Percentiles rank a stretch among this genome's conserved stretches.
Conservation (phyloP, 1,140 invertebrate species). For the Nebria ingens region DNA sequence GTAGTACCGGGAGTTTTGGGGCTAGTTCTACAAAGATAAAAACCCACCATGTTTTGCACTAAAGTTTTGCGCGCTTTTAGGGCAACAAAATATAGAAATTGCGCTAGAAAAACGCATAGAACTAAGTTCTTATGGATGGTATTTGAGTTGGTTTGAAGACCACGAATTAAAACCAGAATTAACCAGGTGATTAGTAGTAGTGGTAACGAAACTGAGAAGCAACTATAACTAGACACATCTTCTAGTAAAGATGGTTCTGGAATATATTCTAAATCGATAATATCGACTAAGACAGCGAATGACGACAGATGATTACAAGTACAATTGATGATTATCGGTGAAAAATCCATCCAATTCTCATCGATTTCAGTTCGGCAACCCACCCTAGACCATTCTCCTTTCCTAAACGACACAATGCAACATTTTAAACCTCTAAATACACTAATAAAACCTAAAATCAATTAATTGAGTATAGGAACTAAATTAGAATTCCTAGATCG, state of each 20-base stretch:
- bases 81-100: conserved; percentile 78
- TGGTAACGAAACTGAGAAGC: conserved; percentile 73
- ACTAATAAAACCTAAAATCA: too few relatives aligned
- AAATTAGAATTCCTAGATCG: too few relatives aligned
- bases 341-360: conserved; percentile 40
- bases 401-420: too few relatives aligned
- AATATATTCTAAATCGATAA: conserved; percentile 80
- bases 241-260: conserved; percentile 75
- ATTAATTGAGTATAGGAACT: too few relatives aligned
- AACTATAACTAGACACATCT: conserved; percentile 79
- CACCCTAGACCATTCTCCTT: conserved; percentile 77
- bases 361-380: conserved; percentile 77
- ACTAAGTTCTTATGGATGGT: conserved; percentile 90
- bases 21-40: background rate
- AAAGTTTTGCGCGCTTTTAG: conserved; percentile 66
- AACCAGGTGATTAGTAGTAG: conserved; percentile 63
- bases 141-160: conserved; percentile 80
- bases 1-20: conserved; percentile 11
- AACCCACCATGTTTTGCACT: conserved; percentile 56
- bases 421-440: too few relatives aligned
- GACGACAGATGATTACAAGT: conserved; percentile 88
- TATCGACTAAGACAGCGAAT: conserved; percentile 83
- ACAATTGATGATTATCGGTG: conserved; percentile 73
- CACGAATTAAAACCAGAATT: conserved; percentile 63
- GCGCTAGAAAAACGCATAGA: conserved; percentile 74